Evolutionary conservation across 37 sponge, comb jelly and placozoan genomes (phyloP), one percentile per base, ranked within the genome.

Genomic region (Amphimedon queenslandica): DNA sequence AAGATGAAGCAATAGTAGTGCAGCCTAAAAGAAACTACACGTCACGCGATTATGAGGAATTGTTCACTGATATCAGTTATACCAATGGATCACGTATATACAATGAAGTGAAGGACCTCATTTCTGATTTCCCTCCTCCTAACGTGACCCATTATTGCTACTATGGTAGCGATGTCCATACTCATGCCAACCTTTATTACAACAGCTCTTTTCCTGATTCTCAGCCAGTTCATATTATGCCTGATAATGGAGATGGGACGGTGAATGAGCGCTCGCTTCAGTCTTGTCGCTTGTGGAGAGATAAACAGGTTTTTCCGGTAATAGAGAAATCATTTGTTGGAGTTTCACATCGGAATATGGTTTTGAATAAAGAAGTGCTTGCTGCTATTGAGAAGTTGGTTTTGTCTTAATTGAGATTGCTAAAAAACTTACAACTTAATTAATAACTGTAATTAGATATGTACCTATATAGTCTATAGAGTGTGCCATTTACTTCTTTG

Each of bases 161-260:
- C 32, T 81, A 93, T 70, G 94, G 94, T 30, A 39, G 55, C 1
- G 71, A 40, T 27, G 57, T 66, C 3, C 42, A 42, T 66, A 8
- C 42, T 40, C 35, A 88, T 6, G 4, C 30, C 67, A 34, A 47
- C 20, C 27, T 39, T 53, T 58, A n/a, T 23, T 18, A 37, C 24
- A 40, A 21, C 36, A 8, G 24, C 23, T 4, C 66, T 35, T 1
- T n/a, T n/a, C n/a, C n/a, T n/a, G n/a, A n/a, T n/a, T n/a, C n/a
- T n/a, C n/a, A n/a, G n/a, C 28, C 74, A 2, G 55, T 65, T 25
- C 32, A 33, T 4, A 42, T 51, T 35, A 6, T 72, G 34, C 60
- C 20, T 23, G 81, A 86, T 40, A 43, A 83, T 42, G 93, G 93
- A 20, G 93, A 92, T 58, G 85, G 89, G 10, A 88, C 85, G 0